Evolutionary conservation across 2,797 vertebrate genomes (phyloP), one percentile per base, ranked within the genome.

Genomic region (Cossypha niveicapilla): DNA sequence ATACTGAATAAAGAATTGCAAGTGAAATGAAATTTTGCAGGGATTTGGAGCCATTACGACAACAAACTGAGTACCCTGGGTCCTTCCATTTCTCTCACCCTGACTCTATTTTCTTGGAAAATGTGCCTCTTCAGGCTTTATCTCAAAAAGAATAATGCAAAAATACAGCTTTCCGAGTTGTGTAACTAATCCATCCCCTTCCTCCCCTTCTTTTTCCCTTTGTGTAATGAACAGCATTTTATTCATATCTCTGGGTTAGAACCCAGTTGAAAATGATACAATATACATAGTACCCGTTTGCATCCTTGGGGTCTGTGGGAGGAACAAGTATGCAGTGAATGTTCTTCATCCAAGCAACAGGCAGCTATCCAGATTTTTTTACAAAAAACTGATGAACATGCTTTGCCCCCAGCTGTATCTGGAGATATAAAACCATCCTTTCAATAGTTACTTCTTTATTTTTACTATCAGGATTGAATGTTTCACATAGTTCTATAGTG

Each of bases 261-360:
- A 84, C 75, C 37, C 50, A 79, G 58, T 93, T 84, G 73, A 94
- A 96, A 93, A 80, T 75, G 71, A 95, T 94, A 92, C 71, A 86
- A 86, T 66, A 83, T 95, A 50, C 89, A 72, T 95, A 94, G 90
- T 94, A 86, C 83, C 85, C 91, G 3, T 92, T 93, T 88, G 80
- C 95, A 94, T 95, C 66, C 80, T 96, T 96, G 86, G 81, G 57
- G 93, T 96, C 88, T 96, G 88, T 95, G 96, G 90, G 94, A 95
- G 86, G 84, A 94, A 90, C 58, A 88, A 94, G 78, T 88, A 86
- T 94, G 80, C 81, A 54, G 11, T 92, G 91, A 96, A 85, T 96
- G 72, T 94, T 94, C 87, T 76, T 68, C 48, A 95, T 58, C 91
- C 90, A 88, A 95, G 94, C 82, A 96, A 93, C 92, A 96, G 96